Evolutionary conservation across 2,888 invertebrate genomes (phyloP), one percentile per base, ranked within the genome.

Genomic region (Elegia similella): DNA sequence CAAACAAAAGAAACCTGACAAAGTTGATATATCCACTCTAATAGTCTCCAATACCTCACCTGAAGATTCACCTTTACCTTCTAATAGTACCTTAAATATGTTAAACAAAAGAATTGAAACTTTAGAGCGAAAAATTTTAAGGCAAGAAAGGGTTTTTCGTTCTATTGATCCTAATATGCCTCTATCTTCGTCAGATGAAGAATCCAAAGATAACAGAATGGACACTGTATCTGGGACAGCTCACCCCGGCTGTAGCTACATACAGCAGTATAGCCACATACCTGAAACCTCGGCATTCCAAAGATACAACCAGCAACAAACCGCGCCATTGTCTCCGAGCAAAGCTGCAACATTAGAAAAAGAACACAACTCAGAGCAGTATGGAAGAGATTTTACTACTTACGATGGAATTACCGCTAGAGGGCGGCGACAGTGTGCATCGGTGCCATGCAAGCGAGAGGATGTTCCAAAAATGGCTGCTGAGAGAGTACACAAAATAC

Each of bases 201-300:
- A 82, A 62, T 65, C 70, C 48, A 78, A 77, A 62, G 66, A 72
- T 61, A 74, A 70, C 59, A 68, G 65, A 57, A 80, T 75, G 75
- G 80, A 63, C 66, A 66, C 67, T 50, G 61, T 72, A 17, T 77
- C 80, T 58, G 73, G 64, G 29, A 68, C 70, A 1, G 78, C 67
- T 2, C 75, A 78, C 42, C 76, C 88, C 12, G 86, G 86, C 13
- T 88, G 88, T 67, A 90, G 88, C 68, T 90, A 88, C 62, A 80
- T 90, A 60, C 83, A 89, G 56, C 86, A 88, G 62, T 91, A 91
- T 64, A 90, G 90, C 60, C 91, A 88, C 61, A 73, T 91, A 43
- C 88, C 91, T 34, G 84, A 86, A 66, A 85, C 82, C 12, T 89
- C 90, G 6, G 90, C 89, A n/a, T 91, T 90, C 61, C 89, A 90